These are phyloP conservation scores for Stomatorhinus ivindoensis DNA, from an alignment of 2,113 vertebrate species.

Conservation along the genomic window DNA sequence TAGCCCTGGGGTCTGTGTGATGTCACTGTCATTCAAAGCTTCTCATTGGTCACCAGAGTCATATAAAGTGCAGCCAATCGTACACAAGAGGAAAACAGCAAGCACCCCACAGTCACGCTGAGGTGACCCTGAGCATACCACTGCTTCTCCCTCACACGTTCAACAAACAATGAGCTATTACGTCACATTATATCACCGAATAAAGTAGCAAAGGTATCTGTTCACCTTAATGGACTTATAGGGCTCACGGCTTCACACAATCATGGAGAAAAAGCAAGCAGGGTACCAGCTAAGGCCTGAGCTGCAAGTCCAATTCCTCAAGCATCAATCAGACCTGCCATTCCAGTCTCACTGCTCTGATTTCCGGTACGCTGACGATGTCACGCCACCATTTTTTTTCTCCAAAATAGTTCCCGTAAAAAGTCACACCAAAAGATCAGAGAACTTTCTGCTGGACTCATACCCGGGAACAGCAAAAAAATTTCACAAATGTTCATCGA, in stretches of 20 bases:
- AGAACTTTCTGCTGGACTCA: not conserved
- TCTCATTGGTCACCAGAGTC: not conserved
- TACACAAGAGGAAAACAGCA: not conserved
- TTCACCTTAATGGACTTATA: not conserved
- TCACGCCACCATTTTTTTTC: not conserved
- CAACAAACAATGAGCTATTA: not conserved
- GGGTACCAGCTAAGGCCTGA: not conserved
- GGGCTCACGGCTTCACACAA: not conserved
- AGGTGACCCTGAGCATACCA: not conserved
- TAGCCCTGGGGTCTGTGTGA: not conserved
- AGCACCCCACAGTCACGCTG: not conserved
- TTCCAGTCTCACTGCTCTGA: not conserved
- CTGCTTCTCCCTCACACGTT: not conserved
- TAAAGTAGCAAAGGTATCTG: not conserved
- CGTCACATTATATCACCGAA: not conserved
- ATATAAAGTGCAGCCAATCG: not conserved
- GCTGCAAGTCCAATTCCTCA: not conserved
- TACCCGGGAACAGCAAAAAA: not conserved
- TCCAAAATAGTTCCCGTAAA: not conserved
- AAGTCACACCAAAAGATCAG: not conserved
- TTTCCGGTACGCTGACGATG: not conserved
- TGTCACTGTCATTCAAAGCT: not conserved
- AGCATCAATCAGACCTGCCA: not conserved
- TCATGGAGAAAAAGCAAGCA: not conserved
- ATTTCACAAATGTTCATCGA: not conserved